Percentiles rank a stretch among this genome's conserved stretches.
Evolutionary conservation across 2,797 vertebrate species (phyloP).

Genomic region (Catostomus latipinnis): DNA sequence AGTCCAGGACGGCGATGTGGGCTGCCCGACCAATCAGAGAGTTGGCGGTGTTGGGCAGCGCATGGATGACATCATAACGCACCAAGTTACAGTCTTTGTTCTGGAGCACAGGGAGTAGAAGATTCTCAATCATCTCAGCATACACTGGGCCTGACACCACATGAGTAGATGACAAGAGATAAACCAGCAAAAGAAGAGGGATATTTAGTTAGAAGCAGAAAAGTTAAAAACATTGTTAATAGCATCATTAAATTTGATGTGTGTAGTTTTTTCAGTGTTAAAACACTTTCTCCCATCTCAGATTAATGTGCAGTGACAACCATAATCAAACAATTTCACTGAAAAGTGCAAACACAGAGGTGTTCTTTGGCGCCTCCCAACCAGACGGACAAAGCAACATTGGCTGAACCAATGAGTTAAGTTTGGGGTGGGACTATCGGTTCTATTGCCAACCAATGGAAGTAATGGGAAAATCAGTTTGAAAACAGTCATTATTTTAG

Average conservation of each 20-base stretch:
- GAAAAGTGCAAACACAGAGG: too few species aligned
- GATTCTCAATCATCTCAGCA: slow-evolving; percentile 98
- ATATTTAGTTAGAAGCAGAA: not conserved
- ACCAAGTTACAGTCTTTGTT: slow-evolving; percentile 96
- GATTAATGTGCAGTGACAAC: not conserved
- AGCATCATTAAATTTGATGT: too few species aligned
- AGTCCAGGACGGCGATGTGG: slow-evolving; percentile 98
- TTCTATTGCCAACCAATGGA: too few species aligned
- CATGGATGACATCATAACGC: slow-evolving; percentile 96
- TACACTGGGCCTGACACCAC: slow-evolving; percentile 88
- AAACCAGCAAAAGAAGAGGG: not conserved
- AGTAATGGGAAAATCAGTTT: too few species aligned
- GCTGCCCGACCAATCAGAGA: slow-evolving; percentile 97
- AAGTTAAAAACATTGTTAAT: not conserved
- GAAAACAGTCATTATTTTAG: too few species aligned
- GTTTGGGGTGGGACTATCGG: too few species aligned
- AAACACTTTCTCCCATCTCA: not conserved
- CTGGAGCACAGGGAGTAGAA: slow-evolving; percentile 94
- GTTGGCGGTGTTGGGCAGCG: slow-evolving; percentile 97
- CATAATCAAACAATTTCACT: too few species aligned
- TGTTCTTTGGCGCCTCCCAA: too few species aligned
- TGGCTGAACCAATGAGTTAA: too few species aligned
- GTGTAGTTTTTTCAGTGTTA: not conserved
- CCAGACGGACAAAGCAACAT: too few species aligned
- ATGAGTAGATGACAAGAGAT: not conserved